Base-by-base conservation (phyloP, 2,113 vertebrate species). In the Epinephelus fuscoguttatus region DNA sequence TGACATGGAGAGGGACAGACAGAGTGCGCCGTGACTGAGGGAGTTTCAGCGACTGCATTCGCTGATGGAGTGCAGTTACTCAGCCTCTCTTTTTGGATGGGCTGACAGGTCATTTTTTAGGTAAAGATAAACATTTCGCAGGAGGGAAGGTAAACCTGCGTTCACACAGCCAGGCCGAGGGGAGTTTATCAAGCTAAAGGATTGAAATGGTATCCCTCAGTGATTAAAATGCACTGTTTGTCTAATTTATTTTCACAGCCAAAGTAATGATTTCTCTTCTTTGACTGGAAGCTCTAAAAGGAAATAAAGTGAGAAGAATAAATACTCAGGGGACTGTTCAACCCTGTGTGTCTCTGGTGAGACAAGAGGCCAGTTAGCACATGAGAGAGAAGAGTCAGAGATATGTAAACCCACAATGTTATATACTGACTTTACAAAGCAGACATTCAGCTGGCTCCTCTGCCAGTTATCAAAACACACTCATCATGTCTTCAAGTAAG, bases 1-100 rank as follows among this genome's bases (percentile, higher is more conserved):
- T 70, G 82, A 91, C 81, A 86, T 63, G 21, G 78, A 77, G 77
- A 79, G 82, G 81, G 84, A 86, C 70, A 5, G 78, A 75, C 53
- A 27, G 76, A 19, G 67, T n/a, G 82, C 14, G 60, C 33, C 33
- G 70, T 47, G 79, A 47, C 66, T 21, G 53, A 62, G 80, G 64
- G 67, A 73, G 56, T 73, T 78, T 75, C 76, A 23, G 56, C 6
- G 47, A 59, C 63, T 76, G 50, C 63, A 85, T 67, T 82, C 64
- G 75, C 62, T 17, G 66, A 82, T 81, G 45, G 53, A 56, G 53
- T 50, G 73, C 69, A 50, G 59, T 66, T 77, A 76, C 45, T 82
- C 21, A 25, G 4, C 18, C 47, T 75, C 75, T 84, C 56, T 80
- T 78, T 67, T 33, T 19, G 67, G 60, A 70, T 17, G 27, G 3